These are phyloP conservation scores for Ypsolopha scabrella DNA, from an alignment of 2,888 invertebrate species.

Conservation along the genomic window DNA sequence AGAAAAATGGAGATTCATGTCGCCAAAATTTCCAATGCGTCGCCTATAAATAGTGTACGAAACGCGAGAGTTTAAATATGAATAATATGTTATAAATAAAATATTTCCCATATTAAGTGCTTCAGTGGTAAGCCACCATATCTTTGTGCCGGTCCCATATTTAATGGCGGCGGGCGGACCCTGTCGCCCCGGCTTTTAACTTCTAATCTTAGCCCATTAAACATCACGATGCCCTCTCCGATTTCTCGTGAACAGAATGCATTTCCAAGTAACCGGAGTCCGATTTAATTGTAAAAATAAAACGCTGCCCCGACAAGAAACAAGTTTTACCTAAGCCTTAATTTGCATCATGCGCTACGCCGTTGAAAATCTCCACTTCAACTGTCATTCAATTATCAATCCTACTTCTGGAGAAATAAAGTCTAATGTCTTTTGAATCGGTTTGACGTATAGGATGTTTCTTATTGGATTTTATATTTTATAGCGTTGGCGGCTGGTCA, in stretches of 20 bases:
- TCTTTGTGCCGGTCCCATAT: constrained; percentile 8
- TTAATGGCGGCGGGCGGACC: constrained; percentile 28
- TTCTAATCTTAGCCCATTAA: constrained; percentile 68
- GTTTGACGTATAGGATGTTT: neutral
- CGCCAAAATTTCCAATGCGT: no score
- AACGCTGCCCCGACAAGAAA: constrained; percentile 60
- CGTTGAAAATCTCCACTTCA: constrained; percentile 11
- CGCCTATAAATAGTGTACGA: no score
- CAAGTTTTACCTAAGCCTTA: constrained; percentile 66
- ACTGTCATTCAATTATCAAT: constrained; percentile 8
- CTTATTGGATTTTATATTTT: constrained; percentile 26
- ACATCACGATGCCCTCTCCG: constrained; percentile 56
- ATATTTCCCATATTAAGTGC: neutral
- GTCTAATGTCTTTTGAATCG: constrained; percentile 13
- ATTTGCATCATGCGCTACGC: constrained; percentile 44
- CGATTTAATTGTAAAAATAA: constrained; percentile 69
- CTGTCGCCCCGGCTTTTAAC: constrained; percentile 52
- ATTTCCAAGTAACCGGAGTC: constrained; percentile 62
- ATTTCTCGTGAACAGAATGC: constrained; percentile 53
- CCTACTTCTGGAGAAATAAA: constrained; percentile 6
- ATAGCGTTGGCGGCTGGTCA: constrained; percentile 63
- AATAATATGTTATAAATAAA: neutral
- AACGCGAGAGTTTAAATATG: no score
- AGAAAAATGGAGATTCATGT: no score
- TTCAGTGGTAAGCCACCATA: constrained; percentile 23